Evolutionary conservation across 2,888 invertebrate genomes (phyloP), one percentile per base, ranked within the genome.

Genomic region (Nectonema munidae): DNA sequence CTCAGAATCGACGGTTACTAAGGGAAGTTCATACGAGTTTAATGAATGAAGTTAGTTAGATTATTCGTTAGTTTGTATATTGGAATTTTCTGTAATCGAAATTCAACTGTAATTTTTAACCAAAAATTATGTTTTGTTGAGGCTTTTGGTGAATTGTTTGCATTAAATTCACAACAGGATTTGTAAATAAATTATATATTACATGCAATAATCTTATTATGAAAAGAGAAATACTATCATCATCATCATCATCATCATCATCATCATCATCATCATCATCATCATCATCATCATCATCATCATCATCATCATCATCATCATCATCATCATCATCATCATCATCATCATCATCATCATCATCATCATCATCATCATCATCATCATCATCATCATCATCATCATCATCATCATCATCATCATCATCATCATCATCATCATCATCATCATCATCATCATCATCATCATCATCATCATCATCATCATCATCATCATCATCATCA

Each of bases 241-340:
- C n/a, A n/a, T n/a, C n/a, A n/a, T n/a, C n/a, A n/a, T 25, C 25
- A 25, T 25, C 25, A 25, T 25, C 25, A 25, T 25, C 25, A 25
- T 25, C 25, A 25, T 25, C 25, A 25, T 25, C 25, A 25, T 25
- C 25, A 25, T 25, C n/a, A 25, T 25, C n/a, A 25, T 25, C n/a
- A 25, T 25, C n/a, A 25, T 25, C n/a, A 25, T 25, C 25, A 25
- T 25, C 25, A 25, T 25, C 25, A 25, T 25, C 25, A 25, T 25
- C n/a, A 25, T 25, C 25, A 25, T 25, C 25, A 25, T 25, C n/a
- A 25, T 25, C n/a, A 25, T 25, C n/a, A 25, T 25, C 25, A 25
- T 25, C 25, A 25, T 25, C 25, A 25, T 25, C 25, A 25, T 25
- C 25, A 25, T 25, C 25, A 25, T 25, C n/a, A 25, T 25, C n/a